Evolutionary conservation across 53 echinoderm and acorn worm species (phyloP).

Genomic region (Crossaster papposus): DNA sequence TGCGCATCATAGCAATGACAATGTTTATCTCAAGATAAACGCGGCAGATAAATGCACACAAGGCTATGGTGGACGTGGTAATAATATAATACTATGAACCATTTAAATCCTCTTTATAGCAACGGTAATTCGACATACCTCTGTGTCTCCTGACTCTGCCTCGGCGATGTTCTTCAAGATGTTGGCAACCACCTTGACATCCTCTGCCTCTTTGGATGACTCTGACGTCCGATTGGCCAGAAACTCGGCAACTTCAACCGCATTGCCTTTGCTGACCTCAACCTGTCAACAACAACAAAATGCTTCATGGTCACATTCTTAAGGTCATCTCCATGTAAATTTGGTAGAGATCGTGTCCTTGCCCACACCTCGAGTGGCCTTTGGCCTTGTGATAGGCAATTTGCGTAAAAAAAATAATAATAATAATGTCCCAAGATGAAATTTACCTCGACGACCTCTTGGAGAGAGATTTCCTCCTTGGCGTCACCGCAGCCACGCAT

Average conservation of each 20-base stretch:
- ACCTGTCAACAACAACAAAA: background rate
- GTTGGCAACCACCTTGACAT: conserved; percentile 7
- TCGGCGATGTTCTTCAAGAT: conserved; percentile 15
- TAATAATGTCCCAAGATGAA: background rate
- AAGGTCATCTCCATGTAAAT: no score
- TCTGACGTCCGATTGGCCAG: conserved; percentile 30
- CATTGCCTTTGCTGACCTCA: conserved; percentile 24
- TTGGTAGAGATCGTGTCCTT: no score
- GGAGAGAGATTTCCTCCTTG: background rate
- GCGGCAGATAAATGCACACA: no score
- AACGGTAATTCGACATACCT: background rate
- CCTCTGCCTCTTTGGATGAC: background rate
- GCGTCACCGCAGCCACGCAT: background rate
- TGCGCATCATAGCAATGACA: no score
- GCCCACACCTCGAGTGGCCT: no score
- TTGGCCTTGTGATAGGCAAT: no score
- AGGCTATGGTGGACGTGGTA: no score
- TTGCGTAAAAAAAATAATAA: background rate
- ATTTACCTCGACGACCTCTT: conserved; percentile 6
- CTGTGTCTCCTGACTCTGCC: background rate
- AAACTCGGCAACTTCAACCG: conserved; percentile 39
- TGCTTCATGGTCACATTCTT: background rate
- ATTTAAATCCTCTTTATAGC: background rate
- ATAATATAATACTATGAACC: background rate
- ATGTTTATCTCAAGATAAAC: background rate